Conservation (phyloP, 2,113 vertebrate genomes). For the Notechis scutatus region DNA sequence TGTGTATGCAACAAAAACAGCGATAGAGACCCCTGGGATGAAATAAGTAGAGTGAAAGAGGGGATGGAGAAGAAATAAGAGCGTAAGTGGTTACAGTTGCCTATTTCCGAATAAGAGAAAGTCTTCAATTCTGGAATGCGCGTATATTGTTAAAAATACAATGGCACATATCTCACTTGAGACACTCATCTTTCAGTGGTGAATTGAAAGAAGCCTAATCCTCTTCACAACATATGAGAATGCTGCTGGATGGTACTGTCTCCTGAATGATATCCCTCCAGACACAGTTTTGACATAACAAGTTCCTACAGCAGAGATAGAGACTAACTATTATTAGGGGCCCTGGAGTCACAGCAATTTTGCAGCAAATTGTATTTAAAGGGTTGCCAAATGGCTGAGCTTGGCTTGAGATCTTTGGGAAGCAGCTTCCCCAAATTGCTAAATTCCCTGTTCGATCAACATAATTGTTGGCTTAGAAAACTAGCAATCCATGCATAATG, state of each 20-base stretch:
- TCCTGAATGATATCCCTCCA: background rate
- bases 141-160: background rate
- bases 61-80: background rate
- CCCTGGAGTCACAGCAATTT: background rate
- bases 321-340: background rate
- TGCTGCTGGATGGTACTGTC: background rate
- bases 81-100: background rate
- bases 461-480: background rate
- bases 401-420: background rate
- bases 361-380: background rate
- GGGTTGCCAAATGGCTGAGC: background rate
- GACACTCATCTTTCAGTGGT: background rate
- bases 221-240: background rate
- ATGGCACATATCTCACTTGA: background rate
- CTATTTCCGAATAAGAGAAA: background rate
- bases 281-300: background rate
- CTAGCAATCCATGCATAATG: background rate
- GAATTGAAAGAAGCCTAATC: background rate
- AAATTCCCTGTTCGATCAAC: background rate
- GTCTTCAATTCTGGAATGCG: background rate
- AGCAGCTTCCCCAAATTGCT: background rate
- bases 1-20: background rate
- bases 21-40: background rate
- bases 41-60: background rate
- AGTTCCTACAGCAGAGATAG: background rate